Percentiles rank a stretch among this genome's conserved stretches.
Conservation (phyloP, 2,113 vertebrate genomes). For the Eurystomus gularis region DNA sequence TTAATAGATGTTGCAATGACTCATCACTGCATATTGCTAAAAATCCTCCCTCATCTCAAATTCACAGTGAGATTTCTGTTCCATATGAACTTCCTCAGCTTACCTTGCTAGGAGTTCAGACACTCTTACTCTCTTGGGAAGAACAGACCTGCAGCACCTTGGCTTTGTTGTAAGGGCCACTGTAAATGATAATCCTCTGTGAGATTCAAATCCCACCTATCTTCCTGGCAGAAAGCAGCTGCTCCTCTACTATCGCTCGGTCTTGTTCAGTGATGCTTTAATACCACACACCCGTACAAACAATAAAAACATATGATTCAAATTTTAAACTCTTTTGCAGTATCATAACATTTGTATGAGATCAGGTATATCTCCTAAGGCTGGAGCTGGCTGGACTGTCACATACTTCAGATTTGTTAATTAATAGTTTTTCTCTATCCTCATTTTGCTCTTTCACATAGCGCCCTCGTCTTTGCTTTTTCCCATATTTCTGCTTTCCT, state of each 20-base stretch:
- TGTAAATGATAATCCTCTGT: not conserved
- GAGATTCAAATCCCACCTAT: not conserved
- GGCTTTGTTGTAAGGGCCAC: not conserved
- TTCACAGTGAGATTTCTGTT: not conserved
- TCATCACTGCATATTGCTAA: slow-evolving; percentile 37
- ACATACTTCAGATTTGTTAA: not conserved
- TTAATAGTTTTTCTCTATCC: not conserved
- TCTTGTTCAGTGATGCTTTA: not conserved
- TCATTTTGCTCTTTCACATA: not conserved
- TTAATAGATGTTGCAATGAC: slow-evolving; percentile 64
- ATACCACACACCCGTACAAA: not conserved
- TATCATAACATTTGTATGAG: not conserved
- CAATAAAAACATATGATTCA: not conserved
- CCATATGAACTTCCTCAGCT: not conserved
- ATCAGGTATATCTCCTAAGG: not conserved
- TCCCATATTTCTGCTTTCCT: not conserved
- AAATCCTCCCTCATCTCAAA: slow-evolving; percentile 38
- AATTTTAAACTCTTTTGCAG: not conserved
- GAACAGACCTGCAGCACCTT: not conserved
- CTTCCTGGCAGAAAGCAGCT: not conserved
- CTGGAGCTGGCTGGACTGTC: not conserved
- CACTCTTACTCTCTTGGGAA: not conserved
- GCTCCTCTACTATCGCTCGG: not conserved
- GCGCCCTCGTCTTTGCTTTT: not conserved
- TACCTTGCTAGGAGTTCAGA: slow-evolving; percentile 15